These are phyloP conservation scores for Marasmarcha lunaedactyla DNA, from an alignment of 2,888 invertebrate species.

Conservation along the genomic window DNA sequence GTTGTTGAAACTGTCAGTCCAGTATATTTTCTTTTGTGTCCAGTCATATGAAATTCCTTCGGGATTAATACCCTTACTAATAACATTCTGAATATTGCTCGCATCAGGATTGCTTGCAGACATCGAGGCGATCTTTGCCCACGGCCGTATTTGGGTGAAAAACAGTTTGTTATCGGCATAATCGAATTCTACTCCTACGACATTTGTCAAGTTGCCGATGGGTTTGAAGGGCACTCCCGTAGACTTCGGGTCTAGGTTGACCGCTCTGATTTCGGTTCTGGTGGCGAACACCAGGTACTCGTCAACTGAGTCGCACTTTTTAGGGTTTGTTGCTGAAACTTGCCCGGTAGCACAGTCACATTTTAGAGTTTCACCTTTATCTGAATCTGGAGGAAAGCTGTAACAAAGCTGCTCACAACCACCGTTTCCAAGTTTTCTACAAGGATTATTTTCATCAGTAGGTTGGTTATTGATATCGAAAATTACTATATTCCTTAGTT, in stretches of 20 bases:
- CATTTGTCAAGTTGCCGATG: conserved; percentile 87
- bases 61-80: conserved; percentile 87
- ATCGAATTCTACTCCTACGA: conserved; percentile 96
- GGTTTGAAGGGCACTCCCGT: conserved; percentile 88
- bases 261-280: conserved; percentile 90
- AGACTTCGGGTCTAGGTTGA: conserved; percentile 87
- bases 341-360: conserved; percentile 96
- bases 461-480: conserved; percentile 93
- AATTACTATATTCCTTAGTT: conserved; percentile 90
- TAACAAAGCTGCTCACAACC: conserved; percentile 97
- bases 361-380: conserved; percentile 67
- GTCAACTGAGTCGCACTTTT: conserved; percentile 84
- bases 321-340: conserved; percentile 72
- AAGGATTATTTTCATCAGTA: conserved; percentile 83
- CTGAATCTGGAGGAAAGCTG: conserved; percentile 81
- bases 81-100: conserved; percentile 74
- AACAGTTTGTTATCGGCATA: conserved; percentile 87
- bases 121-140: conserved; percentile 88
- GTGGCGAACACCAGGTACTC: conserved; percentile 96
- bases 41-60: conserved; percentile 97
- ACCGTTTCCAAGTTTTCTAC: conserved; percentile 79
- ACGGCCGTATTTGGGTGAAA: conserved; percentile 94
- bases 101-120: conserved; percentile 77
- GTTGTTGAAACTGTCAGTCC: conserved; percentile 96
- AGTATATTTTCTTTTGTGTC: conserved; percentile 97